Evolutionary conservation across 2,888 invertebrate genomes (phyloP), one percentile per base, ranked within the genome.

Genomic region (Lamellibrachia columna): DNA sequence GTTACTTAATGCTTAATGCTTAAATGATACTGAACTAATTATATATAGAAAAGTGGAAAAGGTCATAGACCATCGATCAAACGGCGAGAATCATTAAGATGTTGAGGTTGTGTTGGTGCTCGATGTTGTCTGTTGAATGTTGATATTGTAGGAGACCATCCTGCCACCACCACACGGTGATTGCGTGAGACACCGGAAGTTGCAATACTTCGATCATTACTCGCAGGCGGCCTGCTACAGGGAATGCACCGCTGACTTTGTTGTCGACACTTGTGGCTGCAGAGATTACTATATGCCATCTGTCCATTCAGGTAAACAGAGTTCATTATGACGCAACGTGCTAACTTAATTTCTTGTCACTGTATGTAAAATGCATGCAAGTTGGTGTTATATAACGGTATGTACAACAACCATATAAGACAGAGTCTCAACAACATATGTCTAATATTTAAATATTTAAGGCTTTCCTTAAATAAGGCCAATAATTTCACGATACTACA

Each of bases 141-240:
- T 28, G 40, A 90, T 53, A 40, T 58, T 90, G 22, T 92, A 94
- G 94, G 91, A 93, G 15, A 9, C 92, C 28, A 92, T 93, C 58
- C 92, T 94, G 9, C 28, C 53, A 6, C 40, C 22, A 8, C 94
- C 93, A 9, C 91, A 94, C 58, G 94, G 94, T 6, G 52, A 93
- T 53, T 94, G 94, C 75, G 58, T 92, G 40, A 91, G 90, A 53
- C 52, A 15, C n/a, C 15, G 52, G 40, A 52, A 75, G 9, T 53
- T 93, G 52, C 28, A 91, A 40, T 90, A 94, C 58, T 93, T 40
- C 53, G 90, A 92, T 15, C 53, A 22, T 11, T 94, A 94, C 92
- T 90, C 93, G 22, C 75, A 92, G 90, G 52, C 92, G 22, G 28
- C 92, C 52, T 94, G 94, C 92, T 28, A 91, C 75, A 53, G 28